Evolutionary conservation across 2,888 invertebrate species (phyloP), one percentile per base, ranked within the genome.

Genomic region (Schizotus pectinicornis): DNA sequence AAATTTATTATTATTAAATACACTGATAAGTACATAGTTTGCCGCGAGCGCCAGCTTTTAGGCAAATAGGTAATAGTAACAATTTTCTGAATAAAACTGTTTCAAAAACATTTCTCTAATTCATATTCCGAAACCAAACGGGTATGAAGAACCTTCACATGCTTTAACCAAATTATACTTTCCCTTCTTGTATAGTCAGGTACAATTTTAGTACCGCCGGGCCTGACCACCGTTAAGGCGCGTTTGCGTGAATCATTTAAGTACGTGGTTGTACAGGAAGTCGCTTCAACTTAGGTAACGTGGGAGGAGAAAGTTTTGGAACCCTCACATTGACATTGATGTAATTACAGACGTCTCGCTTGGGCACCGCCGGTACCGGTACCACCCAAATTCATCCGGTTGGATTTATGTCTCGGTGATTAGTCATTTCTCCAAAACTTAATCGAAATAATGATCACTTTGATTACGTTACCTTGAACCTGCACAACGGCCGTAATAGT

Each of bases 221-320:
- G 22, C 22, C 22, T 2, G 22, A 22, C 22, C 5, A 22, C 22
- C 22, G 22, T 39, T 9, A 39, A 39, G 9, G 13, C 12, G 39
- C 13, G 39, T 12, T 12, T 9, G 41, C 13, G 22, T 41, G 14
- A 30, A 12, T 41, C 7, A 41, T 41, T 41, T 41, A 13, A 13
- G 39, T 12, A 13, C 7, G 12, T 5, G 6, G 9, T 41, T 22
- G 22, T 3, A 22, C n/a, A n/a, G n/a, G n/a, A 22, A 22, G 22
- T 14, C 7, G 14, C 32, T 45, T 45, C n/a, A n/a, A n/a, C n/a
- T n/a, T n/a, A 33, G 7, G 6, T 45, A 35, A 52, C 52, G 52
- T 52, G 52, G 38, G 30, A 46, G 46, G 53, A 54, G 53, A 54
- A 54, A 54, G 53, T 54, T 54, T 31, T 39, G 12, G 46, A 54